These are phyloP conservation scores for Oryzias javanicus DNA, from an alignment of 2,113 vertebrate species.

Conservation along the genomic window DNA sequence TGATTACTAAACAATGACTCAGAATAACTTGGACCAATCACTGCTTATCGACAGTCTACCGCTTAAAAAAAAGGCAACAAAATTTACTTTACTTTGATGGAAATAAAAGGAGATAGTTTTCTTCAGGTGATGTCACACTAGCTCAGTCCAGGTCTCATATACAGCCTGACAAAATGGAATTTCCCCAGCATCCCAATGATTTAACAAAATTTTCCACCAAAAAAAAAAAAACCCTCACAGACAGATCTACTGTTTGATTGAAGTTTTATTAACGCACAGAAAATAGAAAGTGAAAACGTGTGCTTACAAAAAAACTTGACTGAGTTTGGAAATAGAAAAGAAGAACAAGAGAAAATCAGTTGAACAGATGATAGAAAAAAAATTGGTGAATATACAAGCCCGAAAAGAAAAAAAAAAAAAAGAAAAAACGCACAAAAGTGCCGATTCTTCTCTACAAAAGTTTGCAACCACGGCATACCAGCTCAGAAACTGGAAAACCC, in stretches of 20 bases:
- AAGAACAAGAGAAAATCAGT: slow-evolving; percentile 36
- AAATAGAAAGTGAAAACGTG: slow-evolving; percentile 85
- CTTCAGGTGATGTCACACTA: no score
- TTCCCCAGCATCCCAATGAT: not conserved
- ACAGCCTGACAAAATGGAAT: no score
- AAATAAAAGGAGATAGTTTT: no score
- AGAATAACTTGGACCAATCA: no score
- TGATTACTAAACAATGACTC: no score
- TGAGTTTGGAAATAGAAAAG: slow-evolving; percentile 69
- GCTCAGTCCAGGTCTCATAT: no score
- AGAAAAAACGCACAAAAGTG: slow-evolving; percentile 12
- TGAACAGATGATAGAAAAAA: slow-evolving; percentile 21
- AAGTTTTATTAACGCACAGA: slow-evolving; percentile 92
- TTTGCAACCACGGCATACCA: slow-evolving; percentile 26
- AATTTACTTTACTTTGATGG: no score
- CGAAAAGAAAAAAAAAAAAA: no score
- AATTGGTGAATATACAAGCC: slow-evolving; percentile 16
- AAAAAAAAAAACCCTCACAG: not conserved
- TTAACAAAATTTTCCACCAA: no score
- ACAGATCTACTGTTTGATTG: slow-evolving; percentile 63
- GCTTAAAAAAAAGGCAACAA: no score
- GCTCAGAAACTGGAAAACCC: slow-evolving; percentile 10
- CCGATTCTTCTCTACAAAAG: slow-evolving; percentile 23
- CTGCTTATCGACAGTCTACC: no score
- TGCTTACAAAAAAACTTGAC: slow-evolving; percentile 69